Evolutionary conservation across 2,888 invertebrate species (phyloP).

Genomic region (Pristionchus maxplancki): DNA sequence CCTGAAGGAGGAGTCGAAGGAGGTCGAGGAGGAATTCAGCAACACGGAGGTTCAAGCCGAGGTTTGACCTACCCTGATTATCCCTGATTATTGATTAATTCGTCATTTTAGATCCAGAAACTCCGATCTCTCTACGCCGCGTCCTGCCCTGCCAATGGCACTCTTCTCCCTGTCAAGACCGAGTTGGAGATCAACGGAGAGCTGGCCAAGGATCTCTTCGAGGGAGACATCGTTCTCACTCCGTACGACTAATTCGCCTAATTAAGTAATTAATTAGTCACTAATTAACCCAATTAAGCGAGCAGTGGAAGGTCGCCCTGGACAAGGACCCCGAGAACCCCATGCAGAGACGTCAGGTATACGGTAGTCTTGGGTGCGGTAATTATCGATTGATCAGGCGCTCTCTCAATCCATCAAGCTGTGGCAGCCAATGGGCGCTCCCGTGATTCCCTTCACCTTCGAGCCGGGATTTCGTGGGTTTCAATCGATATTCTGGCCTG

Average conservation of each 20-base stretch:
- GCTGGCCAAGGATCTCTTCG: conserved; percentile 33
- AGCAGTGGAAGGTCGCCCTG: conserved; percentile 22
- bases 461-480: conserved; percentile 25
- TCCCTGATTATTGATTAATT: neutral
- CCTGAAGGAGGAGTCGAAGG: conserved; percentile 18
- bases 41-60: neutral
- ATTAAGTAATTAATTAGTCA: neutral
- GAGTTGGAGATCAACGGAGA: conserved; percentile 18
- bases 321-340: conserved; percentile 24
- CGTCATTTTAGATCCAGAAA: neutral
- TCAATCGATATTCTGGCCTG: neutral
- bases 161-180: neutral
- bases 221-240: conserved; percentile 40
- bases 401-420: conserved; percentile 3
- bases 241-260: neutral
- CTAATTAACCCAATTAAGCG: neutral
- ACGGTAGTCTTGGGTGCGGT: neutral
- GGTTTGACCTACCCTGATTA: neutral
- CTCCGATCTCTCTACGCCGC: neutral
- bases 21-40: neutral
- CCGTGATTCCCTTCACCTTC: conserved; percentile 27
- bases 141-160: neutral
- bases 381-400: too few relatives aligned
- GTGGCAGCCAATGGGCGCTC: conserved; percentile 26
- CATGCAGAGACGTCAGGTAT: conserved; percentile 24